Percentiles rank a stretch among this genome's conserved stretches.
phyloP scores from a whole-genome alignment of 1,140 invertebrate genomes.

The Rhysida immarginata region DNA sequence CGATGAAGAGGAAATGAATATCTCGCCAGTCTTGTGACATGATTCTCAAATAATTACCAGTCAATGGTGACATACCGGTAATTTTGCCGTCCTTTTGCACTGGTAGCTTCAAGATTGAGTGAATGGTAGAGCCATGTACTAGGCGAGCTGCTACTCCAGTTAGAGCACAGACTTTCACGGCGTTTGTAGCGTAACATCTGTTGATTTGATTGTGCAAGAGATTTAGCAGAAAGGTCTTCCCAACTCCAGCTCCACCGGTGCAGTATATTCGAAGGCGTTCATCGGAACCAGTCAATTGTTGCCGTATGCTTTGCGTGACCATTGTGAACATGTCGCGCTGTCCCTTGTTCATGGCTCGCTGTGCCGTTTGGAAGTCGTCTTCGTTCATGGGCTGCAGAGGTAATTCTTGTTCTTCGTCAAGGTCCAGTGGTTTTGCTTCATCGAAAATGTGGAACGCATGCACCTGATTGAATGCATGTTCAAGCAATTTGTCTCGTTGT shows the following conservation, averaged over 20 bases:
- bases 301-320: background rate
- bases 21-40: conserved; percentile 26
- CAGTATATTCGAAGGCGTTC: conserved; percentile 17
- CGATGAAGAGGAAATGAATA: conserved; percentile 28
- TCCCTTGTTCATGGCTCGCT: too few relatives aligned
- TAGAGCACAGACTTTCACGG: conserved; percentile 24
- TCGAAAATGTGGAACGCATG: too few relatives aligned
- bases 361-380: too few relatives aligned
- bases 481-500: background rate
- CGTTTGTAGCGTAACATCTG: conserved; percentile 18
- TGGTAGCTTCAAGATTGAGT: conserved; percentile 23
- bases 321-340: too few relatives aligned
- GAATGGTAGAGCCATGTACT: conserved; percentile 21
- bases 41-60: conserved; percentile 24
- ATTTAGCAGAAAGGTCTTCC: conserved; percentile 26
- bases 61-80: conserved; percentile 19
- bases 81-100: conserved; percentile 25
- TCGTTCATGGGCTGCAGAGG: too few relatives aligned
- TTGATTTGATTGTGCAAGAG: conserved; percentile 22
- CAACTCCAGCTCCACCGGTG: conserved; percentile 18
- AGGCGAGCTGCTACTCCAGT: conserved; percentile 24
- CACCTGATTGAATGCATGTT: too few relatives aligned
- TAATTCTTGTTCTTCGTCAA: too few relatives aligned
- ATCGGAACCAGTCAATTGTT: conserved; percentile 14
- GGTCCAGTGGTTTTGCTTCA: too few relatives aligned